These are phyloP conservation scores for Philypnodon macrostomus DNA, from an alignment of 2,797 vertebrate genomes.

Conservation along the genomic window DNA sequence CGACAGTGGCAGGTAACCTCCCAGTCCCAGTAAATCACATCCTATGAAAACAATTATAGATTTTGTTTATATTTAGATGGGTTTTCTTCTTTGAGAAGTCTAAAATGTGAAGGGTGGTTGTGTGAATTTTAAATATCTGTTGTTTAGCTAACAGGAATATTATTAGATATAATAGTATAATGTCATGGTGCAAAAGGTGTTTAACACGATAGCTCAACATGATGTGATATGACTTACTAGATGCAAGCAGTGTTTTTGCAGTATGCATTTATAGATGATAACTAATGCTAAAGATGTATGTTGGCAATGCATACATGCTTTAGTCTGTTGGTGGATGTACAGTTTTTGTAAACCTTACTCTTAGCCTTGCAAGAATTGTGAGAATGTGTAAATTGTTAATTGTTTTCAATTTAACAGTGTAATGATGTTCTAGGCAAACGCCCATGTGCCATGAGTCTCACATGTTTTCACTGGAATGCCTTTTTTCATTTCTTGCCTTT, in stretches of 20 bases:
- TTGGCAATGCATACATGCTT: constrained; percentile 58
- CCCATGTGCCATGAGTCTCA: constrained; percentile 50
- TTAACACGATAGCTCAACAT: neutral
- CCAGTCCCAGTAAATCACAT: constrained; percentile 70
- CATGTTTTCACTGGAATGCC: constrained; percentile 33
- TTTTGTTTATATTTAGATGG: constrained; percentile 9
- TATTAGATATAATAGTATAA: constrained; percentile 20
- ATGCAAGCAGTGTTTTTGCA: neutral
- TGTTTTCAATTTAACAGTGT: constrained; percentile 18
- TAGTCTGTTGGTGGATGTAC: constrained; percentile 49
- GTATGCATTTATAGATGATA: constrained; percentile 14
- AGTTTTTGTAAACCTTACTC: constrained; percentile 47
- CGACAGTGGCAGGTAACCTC: constrained; percentile 87
- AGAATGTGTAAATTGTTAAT: constrained; percentile 52
- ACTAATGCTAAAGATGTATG: constrained; percentile 29
- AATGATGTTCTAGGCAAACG: constrained; percentile 8
- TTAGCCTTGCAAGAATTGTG: constrained; percentile 53
- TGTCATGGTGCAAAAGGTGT: neutral
- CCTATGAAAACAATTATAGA: constrained; percentile 6
- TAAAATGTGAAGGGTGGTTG: constrained; percentile 48
- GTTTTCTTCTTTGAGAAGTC: constrained; percentile 34
- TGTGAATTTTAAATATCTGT: constrained; percentile 22
- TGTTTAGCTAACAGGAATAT: constrained; percentile 13
- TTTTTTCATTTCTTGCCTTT: constrained; percentile 34
- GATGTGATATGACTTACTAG: neutral